A percentile compares a stretch with the other conserved stretches of the same genome.
These are phyloP conservation scores for Saxicola maurus DNA, from an alignment of 2,797 vertebrate species.

Conservation along the genomic window DNA sequence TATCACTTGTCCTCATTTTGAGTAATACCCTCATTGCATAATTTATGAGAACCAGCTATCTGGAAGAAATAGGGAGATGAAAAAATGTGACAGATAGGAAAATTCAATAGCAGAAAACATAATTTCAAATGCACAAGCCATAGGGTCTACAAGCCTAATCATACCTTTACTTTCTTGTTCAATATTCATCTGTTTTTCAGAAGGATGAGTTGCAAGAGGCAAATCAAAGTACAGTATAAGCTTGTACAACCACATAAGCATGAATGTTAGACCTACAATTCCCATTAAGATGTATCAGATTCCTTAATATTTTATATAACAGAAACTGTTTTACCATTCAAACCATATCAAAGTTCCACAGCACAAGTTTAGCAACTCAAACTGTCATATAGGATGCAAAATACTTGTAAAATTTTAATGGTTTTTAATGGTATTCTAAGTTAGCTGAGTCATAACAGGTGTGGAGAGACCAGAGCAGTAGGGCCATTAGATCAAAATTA, in stretches of 20 bases:
- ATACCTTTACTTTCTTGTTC: background rate
- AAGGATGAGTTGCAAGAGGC: background rate
- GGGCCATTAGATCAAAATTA: background rate
- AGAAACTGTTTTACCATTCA: background rate
- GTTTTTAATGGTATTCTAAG: background rate
- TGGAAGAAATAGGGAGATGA: background rate
- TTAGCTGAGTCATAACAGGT: background rate
- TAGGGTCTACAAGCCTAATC: background rate
- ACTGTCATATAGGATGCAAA: background rate
- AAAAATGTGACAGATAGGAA: background rate
- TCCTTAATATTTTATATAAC: background rate
- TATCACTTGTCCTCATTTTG: background rate
- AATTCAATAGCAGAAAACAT: background rate
- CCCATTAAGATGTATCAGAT: background rate
- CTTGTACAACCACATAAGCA: background rate
- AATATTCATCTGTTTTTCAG: background rate
- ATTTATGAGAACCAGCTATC: slow-evolving; percentile 12
- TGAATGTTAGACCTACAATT: background rate
- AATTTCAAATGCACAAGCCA: background rate
- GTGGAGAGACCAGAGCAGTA: background rate
- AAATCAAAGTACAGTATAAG: background rate
- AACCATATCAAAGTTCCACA: background rate
- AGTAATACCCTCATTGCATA: background rate
- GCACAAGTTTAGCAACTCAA: background rate
- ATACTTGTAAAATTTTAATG: background rate